Conservation (phyloP, 2,797 vertebrate genomes). For the Smutsia temminckii region DNA sequence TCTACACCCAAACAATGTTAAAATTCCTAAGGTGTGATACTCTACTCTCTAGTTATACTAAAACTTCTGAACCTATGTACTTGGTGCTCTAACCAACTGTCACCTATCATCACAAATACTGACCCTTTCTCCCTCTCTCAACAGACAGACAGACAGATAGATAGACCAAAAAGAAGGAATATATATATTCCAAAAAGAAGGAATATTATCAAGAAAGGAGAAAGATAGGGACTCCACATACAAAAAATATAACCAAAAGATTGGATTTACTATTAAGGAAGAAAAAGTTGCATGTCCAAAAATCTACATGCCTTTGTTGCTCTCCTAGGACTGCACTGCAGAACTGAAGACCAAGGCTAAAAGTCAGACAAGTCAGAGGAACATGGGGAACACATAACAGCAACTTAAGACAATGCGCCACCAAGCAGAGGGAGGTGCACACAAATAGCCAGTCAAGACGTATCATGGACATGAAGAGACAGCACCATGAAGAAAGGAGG, state of each 20-base stretch:
- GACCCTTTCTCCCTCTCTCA: background rate
- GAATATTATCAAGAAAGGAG: background rate
- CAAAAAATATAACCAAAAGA: background rate
- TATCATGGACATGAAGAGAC: background rate
- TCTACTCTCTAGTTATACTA: background rate
- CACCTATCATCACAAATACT: background rate
- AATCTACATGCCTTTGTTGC: background rate
- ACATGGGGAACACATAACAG: background rate
- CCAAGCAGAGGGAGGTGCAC: background rate
- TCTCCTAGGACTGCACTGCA: background rate
- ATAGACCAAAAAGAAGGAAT: background rate
- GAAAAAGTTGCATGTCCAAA: background rate
- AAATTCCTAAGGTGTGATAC: background rate
- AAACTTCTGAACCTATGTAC: background rate
- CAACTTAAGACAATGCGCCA: background rate
- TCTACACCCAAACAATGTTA: background rate
- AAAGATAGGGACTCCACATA: background rate
- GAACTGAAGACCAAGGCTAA: background rate
- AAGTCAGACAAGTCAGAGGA: slow-evolving; percentile 5
- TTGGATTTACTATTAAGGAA: background rate
- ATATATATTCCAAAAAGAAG: background rate
- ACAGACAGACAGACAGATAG: background rate
- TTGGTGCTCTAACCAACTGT: background rate
- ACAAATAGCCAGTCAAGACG: background rate
- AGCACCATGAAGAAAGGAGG: background rate